Conservation (phyloP, 2,797 vertebrate genomes). For the Vireo griseus region DNA sequence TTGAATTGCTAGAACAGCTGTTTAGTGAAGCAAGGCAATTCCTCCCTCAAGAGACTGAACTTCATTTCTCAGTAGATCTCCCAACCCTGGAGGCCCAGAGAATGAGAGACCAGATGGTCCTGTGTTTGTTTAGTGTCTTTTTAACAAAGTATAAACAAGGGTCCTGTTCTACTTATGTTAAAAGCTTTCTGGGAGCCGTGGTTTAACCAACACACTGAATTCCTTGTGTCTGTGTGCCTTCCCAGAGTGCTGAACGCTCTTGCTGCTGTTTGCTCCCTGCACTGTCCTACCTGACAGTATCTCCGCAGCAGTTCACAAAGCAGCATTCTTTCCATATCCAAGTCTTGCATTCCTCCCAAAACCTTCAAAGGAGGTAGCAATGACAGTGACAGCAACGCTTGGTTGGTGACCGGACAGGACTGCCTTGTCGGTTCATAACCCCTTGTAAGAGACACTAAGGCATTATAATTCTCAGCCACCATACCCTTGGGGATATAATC, state of each 20-base stretch:
- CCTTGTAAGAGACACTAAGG: neutral
- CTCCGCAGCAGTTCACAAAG: neutral
- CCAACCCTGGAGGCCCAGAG: neutral
- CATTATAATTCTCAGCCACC: neutral
- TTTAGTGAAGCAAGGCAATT: neutral
- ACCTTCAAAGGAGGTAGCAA: neutral
- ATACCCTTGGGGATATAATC: neutral
- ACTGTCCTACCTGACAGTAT: neutral
- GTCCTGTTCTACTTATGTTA: neutral
- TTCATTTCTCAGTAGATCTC: neutral
- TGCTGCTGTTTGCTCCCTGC: neutral
- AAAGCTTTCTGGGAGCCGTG: neutral
- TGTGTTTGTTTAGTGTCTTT: neutral
- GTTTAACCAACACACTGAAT: fast-evolving
- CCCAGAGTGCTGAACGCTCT: neutral
- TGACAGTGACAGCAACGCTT: neutral
- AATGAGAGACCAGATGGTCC: neutral
- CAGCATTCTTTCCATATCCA: neutral
- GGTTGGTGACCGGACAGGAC: too few species aligned
- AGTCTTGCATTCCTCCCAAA: neutral
- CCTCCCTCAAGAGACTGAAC: neutral
- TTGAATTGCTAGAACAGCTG: neutral
- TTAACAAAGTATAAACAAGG: neutral
- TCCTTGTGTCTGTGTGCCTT: neutral
- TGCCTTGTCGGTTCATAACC: fast-evolving